phyloP scores from a whole-genome alignment of 2,888 invertebrate genomes.

The Teleiodes luculella region DNA sequence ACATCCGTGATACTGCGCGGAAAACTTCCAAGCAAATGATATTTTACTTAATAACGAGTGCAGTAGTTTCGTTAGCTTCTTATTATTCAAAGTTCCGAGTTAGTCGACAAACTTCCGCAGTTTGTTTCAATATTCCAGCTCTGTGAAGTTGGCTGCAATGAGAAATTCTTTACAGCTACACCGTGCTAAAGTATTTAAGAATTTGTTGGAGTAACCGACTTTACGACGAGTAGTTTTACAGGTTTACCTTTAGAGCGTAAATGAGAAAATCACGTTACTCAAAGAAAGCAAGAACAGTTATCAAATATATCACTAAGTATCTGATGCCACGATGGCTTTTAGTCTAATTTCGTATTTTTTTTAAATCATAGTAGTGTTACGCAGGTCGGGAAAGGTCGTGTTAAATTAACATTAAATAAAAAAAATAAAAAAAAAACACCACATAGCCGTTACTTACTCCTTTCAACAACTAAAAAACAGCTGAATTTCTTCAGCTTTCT shows the following conservation, averaged over 20 bases:
- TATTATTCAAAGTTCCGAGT: conserved; percentile 60
- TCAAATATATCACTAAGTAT: neutral
- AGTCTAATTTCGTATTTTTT: no score
- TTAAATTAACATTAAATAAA: no score
- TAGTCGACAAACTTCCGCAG: conserved; percentile 53
- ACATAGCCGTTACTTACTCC: no score
- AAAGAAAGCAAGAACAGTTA: neutral
- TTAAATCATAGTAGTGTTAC: no score
- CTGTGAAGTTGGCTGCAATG: conserved; percentile 45
- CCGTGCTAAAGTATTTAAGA: conserved; percentile 30
- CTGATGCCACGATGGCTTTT: neutral
- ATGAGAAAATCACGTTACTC: conserved; percentile 8
- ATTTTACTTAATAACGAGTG: conserved; percentile 55
- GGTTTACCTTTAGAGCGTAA: conserved; percentile 5
- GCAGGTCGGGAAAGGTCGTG: no score
- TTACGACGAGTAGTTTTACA: conserved; percentile 13
- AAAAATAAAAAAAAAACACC: no score
- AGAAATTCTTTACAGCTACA: conserved; percentile 39
- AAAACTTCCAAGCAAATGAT: conserved; percentile 37
- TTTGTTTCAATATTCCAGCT: conserved; percentile 62
- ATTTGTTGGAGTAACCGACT: conserved; percentile 26
- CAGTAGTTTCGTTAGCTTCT: conserved; percentile 49
- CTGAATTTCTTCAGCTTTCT: no score
- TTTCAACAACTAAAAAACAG: no score
- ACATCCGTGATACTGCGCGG: conserved; percentile 26